Evolutionary conservation across 64 coral and sea anemone genomes (phyloP).

Genomic region (Actinia tenebrosa): DNA sequence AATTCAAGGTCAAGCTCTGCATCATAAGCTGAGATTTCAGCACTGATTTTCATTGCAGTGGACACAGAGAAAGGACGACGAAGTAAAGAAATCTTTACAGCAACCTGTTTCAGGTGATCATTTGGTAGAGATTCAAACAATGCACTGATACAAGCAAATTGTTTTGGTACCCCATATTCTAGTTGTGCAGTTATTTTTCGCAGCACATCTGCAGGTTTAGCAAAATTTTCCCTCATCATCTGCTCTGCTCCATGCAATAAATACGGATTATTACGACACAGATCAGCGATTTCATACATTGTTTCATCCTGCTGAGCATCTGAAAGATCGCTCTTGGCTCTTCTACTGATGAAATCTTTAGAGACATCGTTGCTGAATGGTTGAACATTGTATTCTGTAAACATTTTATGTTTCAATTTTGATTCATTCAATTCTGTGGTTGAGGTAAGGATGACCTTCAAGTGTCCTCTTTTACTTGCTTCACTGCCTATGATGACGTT

Average conservation of each 20-base stretch:
- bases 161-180: neutral
- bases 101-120: constrained; percentile 8
- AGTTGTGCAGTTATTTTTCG: constrained; percentile 11
- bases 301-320: neutral
- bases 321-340: neutral
- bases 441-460: constrained; percentile 34
- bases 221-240: constrained; percentile 24
- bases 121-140: neutral
- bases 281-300: neutral
- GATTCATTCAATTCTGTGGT: neutral
- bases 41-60: neutral
- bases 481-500: neutral
- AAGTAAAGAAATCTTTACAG: constrained; percentile 25
- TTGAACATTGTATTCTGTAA: constrained; percentile 12
- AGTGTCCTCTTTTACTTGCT: neutral
- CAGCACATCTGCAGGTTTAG: neutral
- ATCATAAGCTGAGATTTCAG: neutral
- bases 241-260: constrained; percentile 8
- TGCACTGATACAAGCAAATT: neutral
- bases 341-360: neutral
- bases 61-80: neutral
- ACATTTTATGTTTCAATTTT: neutral
- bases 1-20: neutral
- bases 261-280: constrained; percentile 18
- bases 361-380: neutral